Percentiles rank a stretch among this genome's conserved stretches.
Evolutionary conservation across 2,797 vertebrate genomes (phyloP).

Genomic region (Clarias laeviceps): DNA sequence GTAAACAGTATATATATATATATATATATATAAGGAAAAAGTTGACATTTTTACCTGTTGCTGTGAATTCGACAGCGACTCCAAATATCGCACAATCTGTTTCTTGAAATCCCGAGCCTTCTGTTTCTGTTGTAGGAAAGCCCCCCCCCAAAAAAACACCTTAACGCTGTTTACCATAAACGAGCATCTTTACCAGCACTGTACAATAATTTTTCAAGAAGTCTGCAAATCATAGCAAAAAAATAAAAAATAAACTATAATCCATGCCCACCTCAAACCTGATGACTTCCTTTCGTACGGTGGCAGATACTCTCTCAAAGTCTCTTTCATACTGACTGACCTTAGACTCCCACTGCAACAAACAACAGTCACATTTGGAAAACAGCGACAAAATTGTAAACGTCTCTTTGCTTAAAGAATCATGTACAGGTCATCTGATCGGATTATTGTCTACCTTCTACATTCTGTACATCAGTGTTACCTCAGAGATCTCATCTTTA

Average conservation of each 20-base stretch:
- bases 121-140: slow-evolving; percentile 81
- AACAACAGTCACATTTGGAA: neutral
- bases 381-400: neutral
- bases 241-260: too few species aligned
- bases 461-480: slow-evolving; percentile 54
- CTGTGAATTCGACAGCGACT: slow-evolving; percentile 87
- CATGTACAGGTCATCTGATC: neutral
- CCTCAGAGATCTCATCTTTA: slow-evolving; percentile 95
- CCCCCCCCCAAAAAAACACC: neutral
- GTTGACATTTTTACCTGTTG: slow-evolving; percentile 83
- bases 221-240: neutral
- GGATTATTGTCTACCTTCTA: neutral
- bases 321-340: slow-evolving; percentile 94
- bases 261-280: slow-evolving; percentile 86
- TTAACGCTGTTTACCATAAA: neutral
- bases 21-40: neutral
- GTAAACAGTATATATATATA: neutral
- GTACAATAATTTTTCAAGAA: neutral
- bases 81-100: slow-evolving; percentile 89
- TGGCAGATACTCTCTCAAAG: slow-evolving; percentile 90
- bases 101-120: slow-evolving; percentile 91
- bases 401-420: neutral
- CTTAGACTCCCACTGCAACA: slow-evolving; percentile 90
- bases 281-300: slow-evolving; percentile 91
- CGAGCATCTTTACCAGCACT: neutral